Percentiles rank a stretch among this genome's conserved stretches.
These are phyloP conservation scores for Cotesia chilonis DNA, from an alignment of 1,140 invertebrate genomes.

Conservation along the genomic window DNA sequence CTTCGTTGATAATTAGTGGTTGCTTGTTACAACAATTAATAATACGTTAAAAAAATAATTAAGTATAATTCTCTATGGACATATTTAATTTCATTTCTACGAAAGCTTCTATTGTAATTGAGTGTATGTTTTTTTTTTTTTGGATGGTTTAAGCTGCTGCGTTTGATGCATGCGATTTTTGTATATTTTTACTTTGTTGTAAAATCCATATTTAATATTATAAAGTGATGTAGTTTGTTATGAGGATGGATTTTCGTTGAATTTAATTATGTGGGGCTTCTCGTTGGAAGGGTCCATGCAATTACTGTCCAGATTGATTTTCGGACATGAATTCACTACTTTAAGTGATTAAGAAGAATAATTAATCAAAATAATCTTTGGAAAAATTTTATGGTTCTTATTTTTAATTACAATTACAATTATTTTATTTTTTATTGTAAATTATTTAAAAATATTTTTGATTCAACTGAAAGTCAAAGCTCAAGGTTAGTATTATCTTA, in stretches of 20 bases:
- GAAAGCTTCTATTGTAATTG: slow-evolving; percentile 2
- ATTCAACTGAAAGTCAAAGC: too few species aligned
- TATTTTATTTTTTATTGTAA: too few species aligned
- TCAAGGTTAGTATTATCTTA: too few species aligned
- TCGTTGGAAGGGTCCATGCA: too few species aligned
- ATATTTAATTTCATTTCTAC: not conserved
- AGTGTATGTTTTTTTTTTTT: not conserved
- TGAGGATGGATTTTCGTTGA: not conserved
- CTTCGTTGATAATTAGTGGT: slow-evolving; percentile 62
- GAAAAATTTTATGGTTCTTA: too few species aligned
- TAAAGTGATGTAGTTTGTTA: not conserved
- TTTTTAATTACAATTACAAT: too few species aligned
- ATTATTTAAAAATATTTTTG: too few species aligned
- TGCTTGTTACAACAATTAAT: slow-evolving; percentile 54
- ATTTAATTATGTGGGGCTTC: not conserved
- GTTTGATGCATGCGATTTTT: slow-evolving; percentile 28
- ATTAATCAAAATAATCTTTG: too few species aligned
- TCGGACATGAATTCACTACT: too few species aligned
- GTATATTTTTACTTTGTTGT: not conserved
- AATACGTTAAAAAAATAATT: slow-evolving; percentile 18
- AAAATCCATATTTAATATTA: too few species aligned
- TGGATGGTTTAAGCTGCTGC: slow-evolving; percentile 24
- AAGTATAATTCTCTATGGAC: not conserved
- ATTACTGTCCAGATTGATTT: too few species aligned
- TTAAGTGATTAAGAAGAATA: too few species aligned